Conservation (phyloP, 2,113 vertebrate species). For the Kobus ellipsiprymnus region DNA sequence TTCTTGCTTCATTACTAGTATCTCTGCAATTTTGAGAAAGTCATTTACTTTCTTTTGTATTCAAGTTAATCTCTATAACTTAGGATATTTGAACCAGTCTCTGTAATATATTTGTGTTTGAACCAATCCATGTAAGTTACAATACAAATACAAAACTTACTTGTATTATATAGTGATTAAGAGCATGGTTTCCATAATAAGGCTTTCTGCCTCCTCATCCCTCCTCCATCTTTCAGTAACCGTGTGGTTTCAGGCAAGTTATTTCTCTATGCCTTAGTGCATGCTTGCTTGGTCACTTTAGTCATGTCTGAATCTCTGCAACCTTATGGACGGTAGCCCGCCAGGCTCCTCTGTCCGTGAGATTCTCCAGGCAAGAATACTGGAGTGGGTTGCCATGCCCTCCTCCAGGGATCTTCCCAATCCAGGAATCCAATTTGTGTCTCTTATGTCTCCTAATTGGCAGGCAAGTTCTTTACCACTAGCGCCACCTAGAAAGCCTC, state of each 20-base stretch:
- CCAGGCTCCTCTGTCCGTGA: neutral
- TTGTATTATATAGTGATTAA: neutral
- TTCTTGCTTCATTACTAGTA: neutral
- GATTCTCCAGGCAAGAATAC: neutral
- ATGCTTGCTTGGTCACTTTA: neutral
- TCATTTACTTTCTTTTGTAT: neutral
- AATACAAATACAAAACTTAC: neutral
- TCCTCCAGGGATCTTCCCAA: neutral
- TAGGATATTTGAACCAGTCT: neutral
- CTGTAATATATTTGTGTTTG: neutral
- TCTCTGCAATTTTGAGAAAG: conserved; percentile 19
- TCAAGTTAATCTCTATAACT: neutral
- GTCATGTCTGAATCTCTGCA: neutral
- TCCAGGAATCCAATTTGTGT: neutral
- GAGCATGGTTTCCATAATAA: neutral
- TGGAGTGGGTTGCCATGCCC: neutral
- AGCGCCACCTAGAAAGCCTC: neutral
- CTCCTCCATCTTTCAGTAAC: neutral
- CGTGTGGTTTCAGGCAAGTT: neutral
- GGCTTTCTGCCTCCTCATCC: neutral
- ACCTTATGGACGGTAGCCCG: neutral
- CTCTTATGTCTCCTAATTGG: neutral
- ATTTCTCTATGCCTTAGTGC: neutral
- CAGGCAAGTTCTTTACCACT: neutral
- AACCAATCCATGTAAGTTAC: neutral